Evolutionary conservation across 2,113 vertebrate species (phyloP), one percentile per base, ranked within the genome.

Genomic region (Trichomycterus rosablanca): DNA sequence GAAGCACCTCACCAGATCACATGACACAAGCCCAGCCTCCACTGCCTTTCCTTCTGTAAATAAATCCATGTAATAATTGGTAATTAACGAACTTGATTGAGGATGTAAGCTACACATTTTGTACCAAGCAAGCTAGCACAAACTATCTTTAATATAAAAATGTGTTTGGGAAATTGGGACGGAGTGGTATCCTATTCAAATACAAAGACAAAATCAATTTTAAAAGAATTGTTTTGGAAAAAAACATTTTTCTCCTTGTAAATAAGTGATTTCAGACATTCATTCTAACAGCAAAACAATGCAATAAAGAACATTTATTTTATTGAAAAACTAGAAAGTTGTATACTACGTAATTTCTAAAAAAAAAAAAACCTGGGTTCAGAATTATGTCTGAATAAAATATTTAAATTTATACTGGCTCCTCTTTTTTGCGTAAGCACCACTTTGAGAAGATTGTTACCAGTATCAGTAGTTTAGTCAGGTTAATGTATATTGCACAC

Each of bases 1-100:
- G 95, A 97, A 77, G 88, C 94, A 0, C 93, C 94, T 0, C 90
- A 97, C 76, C 95, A 95, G 82, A 89, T 93, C 78, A 93, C 95
- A 85, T 97, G 92, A 97, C 77, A 74, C 30, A 58, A 74, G 74
- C 51, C 24, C 26, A 24, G 3, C 42, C 26, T 30, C 48, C 34
- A 6, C 28, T 30, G 55, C 51, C 32, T 67, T 52, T 39, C 51
- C 74, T 55, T 70, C 58, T 88, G 84, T 84, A 88, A 50, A 88
- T 85, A 83, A 57, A 63, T 71, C 79, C 67, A 61, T 66, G 39
- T 66, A 75, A 81, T 65, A 79, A 80, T 75, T 69, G 42, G 74
- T 64, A 67, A 73, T 81, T 74, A 76, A 76, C 64, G 46, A 61
- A 83, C 67, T 74, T 75, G 68, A 78, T 78, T 72, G 50, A 76